Evolutionary conservation across 2,113 vertebrate species (phyloP).

Genomic region (Mustela nigripes): DNA sequence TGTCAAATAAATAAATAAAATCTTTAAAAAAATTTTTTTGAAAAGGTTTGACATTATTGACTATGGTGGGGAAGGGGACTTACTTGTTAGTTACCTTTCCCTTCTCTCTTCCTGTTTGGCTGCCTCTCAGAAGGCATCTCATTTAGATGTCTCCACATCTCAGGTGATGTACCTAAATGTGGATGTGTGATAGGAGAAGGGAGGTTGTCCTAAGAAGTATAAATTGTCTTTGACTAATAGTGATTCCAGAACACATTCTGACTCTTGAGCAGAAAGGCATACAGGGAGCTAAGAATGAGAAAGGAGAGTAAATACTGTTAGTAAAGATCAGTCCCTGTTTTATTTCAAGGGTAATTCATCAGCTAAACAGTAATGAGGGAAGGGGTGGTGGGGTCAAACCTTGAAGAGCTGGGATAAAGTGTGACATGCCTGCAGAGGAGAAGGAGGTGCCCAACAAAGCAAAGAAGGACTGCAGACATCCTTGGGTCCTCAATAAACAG

Average conservation of each 20-base stretch:
- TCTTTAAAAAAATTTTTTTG: too few species aligned
- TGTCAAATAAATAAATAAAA: too few species aligned
- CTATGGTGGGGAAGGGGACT: background rate
- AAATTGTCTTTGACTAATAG: background rate
- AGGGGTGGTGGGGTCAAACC: background rate
- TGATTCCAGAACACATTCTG: background rate
- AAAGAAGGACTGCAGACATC: background rate
- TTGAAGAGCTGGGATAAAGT: background rate
- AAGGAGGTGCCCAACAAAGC: background rate
- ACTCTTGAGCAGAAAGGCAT: background rate
- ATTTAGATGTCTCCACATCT: background rate
- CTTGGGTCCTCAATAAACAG: background rate
- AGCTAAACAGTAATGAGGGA: background rate
- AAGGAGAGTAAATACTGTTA: background rate
- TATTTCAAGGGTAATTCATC: background rate
- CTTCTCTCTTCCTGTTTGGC: background rate
- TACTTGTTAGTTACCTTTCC: background rate
- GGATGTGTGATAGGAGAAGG: background rate
- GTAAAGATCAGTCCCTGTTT: background rate
- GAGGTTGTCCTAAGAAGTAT: background rate
- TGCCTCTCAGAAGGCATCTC: background rate
- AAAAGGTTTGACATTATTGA: background rate
- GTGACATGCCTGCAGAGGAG: background rate
- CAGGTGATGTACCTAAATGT: accelerated
- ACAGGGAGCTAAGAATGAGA: background rate